Evolutionary conservation across 1,140 invertebrate genomes (phyloP), one percentile per base, ranked within the genome.

Genomic region (Portunus trituberculatus): DNA sequence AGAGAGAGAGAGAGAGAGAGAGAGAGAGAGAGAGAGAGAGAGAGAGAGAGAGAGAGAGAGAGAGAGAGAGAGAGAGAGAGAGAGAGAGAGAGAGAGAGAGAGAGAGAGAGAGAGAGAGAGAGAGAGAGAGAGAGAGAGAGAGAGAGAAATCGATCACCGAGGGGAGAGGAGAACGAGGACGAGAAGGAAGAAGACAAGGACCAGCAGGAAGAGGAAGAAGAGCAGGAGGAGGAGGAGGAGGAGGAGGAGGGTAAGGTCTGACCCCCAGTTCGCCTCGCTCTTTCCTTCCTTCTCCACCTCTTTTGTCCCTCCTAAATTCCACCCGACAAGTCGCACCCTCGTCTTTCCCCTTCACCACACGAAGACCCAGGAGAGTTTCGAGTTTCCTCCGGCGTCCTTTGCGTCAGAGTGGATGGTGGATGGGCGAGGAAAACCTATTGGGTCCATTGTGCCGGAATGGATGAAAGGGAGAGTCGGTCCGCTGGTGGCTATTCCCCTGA

Each of bases 381-480:
- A 76, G 67, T 76, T 76, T 25, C 67, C 67, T 76, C 67, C 67
- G 20, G 67, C 67, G 67, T 76, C 67, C 67, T 76, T 76, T 76
- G 67, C 67, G 67, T 76, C 67, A 76, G 67, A 76, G 67, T 76
- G 67, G 67, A 76, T 76, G 67, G 20, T 76, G 67, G 67, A 76
- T 76, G 67, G 67, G 67, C 67, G 67, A 76, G 67, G 67, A 76
- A 76, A 76, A 76, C 20, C 67, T 76, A 76, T 76, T 76, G 67
- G 67, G 25, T 76, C 67, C 67, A 76, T n/a, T 25, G 67, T 76
- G 67, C 67, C 67, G 67, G 20, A 76, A 76, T 76, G 67, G 67
- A n/a, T 20, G 20, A 76, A n/a, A 76, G n/a, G 67, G 67, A 76
- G 67, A n/a, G n/a, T 59, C 52, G 52, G 52, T 12, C 12, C 12